Evolutionary conservation across 2,113 vertebrate genomes (phyloP), one percentile per base, ranked within the genome.

Genomic region (Ascaphus truei): DNA sequence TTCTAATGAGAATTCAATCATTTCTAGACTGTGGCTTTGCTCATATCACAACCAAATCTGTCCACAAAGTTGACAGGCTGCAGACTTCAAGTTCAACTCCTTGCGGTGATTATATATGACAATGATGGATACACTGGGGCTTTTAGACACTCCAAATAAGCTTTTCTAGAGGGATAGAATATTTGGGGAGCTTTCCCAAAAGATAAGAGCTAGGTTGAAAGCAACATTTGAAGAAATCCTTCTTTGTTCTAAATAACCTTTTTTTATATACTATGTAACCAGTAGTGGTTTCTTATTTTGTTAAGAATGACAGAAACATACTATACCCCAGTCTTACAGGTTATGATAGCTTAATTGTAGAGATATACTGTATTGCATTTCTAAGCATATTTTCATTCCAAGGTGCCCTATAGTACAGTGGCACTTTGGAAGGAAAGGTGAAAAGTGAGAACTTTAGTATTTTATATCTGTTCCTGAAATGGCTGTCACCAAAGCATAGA

Each of bases 1-100:
- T 82, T 75, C 72, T 83, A 85, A 85, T 63, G 66, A 89, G 80
- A 75, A 81, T 75, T 80, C 62, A 73, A 75, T 76, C 77, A 72
- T 84, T 80, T 77, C 78, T 72, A 73, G 81, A 81, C 45, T 74
- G 77, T 66, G 68, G 73, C 69, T 77, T 76, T 77, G 61, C 73
- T 82, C 66, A 1, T 76, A 76, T 79, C 76, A 78, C 76, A 62
- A 76, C 61, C 74, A 80, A 79, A 76, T 73, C 66, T 37, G 61
- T 77, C 62, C 78, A 53, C 26, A 2, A 29, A 41, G 25, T 47
- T 68, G 75, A 75, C 77, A 75, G 71, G 57, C 51, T 69, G 36
- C 73, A 80, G 76, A 39, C 73, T 77, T 80, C 64, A 62, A 71
- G 77, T 78, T 73, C 76, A 55, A 62, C 77, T 75, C 73, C 71